These are phyloP conservation scores for Ophioninae sp. DNA, from an alignment of 2,888 invertebrate species.

Conservation along the genomic window DNA sequence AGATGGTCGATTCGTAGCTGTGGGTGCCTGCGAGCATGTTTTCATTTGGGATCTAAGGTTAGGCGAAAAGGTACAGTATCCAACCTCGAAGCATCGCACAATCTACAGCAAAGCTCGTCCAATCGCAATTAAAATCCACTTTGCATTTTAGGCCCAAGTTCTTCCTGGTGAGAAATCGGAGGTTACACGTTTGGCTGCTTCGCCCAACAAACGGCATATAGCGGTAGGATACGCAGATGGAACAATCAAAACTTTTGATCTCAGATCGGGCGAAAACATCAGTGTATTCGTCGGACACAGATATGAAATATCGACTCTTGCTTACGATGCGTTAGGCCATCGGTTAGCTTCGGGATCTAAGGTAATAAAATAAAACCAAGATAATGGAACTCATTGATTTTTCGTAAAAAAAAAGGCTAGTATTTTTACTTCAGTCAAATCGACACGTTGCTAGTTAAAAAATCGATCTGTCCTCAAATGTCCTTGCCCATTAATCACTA, in stretches of 20 bases:
- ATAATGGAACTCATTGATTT: not conserved
- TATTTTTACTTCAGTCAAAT: too few species aligned
- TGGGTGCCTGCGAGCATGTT: slow-evolving; percentile 96
- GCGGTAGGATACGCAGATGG: slow-evolving; percentile 97
- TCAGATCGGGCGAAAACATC: slow-evolving; percentile 87
- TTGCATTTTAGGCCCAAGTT: slow-evolving; percentile 86
- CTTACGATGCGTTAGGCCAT: slow-evolving; percentile 92
- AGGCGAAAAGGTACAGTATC: slow-evolving; percentile 86
- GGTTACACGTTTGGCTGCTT: slow-evolving; percentile 89
- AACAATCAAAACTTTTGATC: slow-evolving; percentile 90
- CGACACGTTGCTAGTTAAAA: too few species aligned
- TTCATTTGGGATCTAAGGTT: slow-evolving; percentile 96
- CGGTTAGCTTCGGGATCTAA: slow-evolving; percentile 94
- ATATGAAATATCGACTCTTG: slow-evolving; percentile 90
- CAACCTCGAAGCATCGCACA: too few species aligned
- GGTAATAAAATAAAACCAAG: slow-evolving; percentile 80
- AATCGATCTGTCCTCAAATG: not conserved
- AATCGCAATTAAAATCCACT: too few species aligned
- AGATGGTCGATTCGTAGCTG: slow-evolving; percentile 92
- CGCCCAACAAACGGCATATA: slow-evolving; percentile 89
- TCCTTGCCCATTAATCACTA: not conserved
- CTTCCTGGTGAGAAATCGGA: slow-evolving; percentile 91
- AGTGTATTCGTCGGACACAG: slow-evolving; percentile 93
- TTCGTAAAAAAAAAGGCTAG: not conserved
- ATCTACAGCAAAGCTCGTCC: too few species aligned